A percentile compares a stretch with the other conserved stretches of the same genome.
phyloP scores from a whole-genome alignment of 1,140 invertebrate genomes.

The Thaumatotibia leucotreta region DNA sequence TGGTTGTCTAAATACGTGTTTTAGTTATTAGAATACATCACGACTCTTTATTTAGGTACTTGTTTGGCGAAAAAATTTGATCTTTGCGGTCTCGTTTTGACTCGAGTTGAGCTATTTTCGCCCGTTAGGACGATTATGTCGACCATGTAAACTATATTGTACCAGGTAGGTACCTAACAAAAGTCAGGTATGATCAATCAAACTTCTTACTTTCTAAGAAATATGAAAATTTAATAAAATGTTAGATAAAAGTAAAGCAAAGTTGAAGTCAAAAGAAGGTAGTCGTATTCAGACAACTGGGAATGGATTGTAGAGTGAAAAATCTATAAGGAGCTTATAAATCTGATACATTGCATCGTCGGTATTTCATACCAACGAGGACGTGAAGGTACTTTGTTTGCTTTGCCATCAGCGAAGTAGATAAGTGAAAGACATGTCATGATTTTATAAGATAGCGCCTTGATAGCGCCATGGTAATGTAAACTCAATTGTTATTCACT shows the following conservation, averaged over 20 bases:
- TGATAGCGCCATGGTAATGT: not conserved
- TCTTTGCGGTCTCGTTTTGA: not conserved
- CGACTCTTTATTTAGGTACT: not conserved
- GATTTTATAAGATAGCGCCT: slow-evolving; percentile 4
- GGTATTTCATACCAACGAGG: not conserved
- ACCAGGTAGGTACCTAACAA: too few relatives aligned
- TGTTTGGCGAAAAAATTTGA: slow-evolving; percentile 1
- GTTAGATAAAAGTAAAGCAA: too few relatives aligned
- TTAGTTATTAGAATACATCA: not conserved
- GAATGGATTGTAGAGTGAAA: too few relatives aligned
- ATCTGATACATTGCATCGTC: not conserved
- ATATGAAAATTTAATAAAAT: too few relatives aligned
- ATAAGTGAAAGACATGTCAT: slow-evolving; percentile 2
- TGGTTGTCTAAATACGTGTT: not conserved
- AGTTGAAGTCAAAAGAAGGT: too few relatives aligned
- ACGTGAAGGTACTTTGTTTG: not conserved
- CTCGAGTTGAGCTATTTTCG: not conserved
- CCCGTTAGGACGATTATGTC: not conserved
- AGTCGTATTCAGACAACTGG: too few relatives aligned
- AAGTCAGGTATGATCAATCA: too few relatives aligned
- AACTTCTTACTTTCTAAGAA: too few relatives aligned
- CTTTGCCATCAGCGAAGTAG: slow-evolving; percentile 1
- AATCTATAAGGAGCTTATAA: too few relatives aligned
- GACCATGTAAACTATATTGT: not conserved
- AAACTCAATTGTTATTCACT: not conserved